These are phyloP conservation scores for Cladopsammia gracilis DNA, from an alignment of 64 coral and sea anemone species.

Conservation along the genomic window DNA sequence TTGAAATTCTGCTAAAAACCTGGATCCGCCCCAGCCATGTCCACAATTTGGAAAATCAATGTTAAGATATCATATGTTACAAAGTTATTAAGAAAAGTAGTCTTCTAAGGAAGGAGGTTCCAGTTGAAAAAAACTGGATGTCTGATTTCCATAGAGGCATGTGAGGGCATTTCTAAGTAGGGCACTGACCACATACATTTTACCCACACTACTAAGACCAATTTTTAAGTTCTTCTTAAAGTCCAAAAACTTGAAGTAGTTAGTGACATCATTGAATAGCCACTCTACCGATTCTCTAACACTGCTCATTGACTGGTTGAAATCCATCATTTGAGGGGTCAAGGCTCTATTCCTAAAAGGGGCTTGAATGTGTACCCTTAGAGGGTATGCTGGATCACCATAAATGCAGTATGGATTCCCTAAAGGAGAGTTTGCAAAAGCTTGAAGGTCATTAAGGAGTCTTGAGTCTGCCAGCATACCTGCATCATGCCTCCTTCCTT, in stretches of 20 bases:
- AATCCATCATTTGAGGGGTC: constrained; percentile 14
- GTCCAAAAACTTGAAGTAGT: constrained; percentile 10
- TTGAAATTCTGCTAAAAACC: neutral
- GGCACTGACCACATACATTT: neutral
- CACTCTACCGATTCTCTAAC: constrained; percentile 51
- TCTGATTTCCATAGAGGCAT: constrained; percentile 17
- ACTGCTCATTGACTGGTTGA: constrained; percentile 36
- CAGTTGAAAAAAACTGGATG: neutral
- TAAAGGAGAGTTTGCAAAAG: constrained; percentile 42
- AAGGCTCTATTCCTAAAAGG: constrained; percentile 36
- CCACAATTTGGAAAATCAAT: neutral
- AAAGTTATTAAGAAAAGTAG: neutral
- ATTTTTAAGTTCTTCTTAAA: constrained; percentile 6
- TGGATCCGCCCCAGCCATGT: neutral
- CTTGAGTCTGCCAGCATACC: constrained; percentile 53
- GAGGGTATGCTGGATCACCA: constrained; percentile 36
- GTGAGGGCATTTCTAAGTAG: constrained; percentile 4
- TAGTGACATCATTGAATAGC: constrained; percentile 54
- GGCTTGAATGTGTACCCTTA: constrained; percentile 43
- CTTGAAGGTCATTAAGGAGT: constrained; percentile 50
- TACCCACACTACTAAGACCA: constrained; percentile 12
- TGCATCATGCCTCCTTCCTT: constrained; percentile 14
- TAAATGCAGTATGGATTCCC: constrained; percentile 47
- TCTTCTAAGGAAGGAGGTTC: constrained; percentile 1
- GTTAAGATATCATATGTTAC: neutral